Evolutionary conservation across 2,113 vertebrate species (phyloP).

Genomic region (Falco punctatus): DNA sequence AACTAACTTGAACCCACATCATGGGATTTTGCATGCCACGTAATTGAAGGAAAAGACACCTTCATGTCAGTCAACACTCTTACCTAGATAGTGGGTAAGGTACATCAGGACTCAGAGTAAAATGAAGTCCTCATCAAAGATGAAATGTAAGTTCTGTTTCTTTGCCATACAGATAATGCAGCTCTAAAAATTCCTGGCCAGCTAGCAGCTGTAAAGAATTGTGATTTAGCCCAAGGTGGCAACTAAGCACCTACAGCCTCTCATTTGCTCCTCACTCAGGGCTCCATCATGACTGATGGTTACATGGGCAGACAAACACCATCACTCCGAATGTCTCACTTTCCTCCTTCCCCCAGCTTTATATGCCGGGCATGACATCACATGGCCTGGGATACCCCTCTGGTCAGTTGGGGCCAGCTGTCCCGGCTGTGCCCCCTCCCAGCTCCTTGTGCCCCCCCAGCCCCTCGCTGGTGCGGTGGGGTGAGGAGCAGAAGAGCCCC

Average conservation of each 20-base stretch:
- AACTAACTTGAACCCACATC: not conserved
- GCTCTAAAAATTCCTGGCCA: conserved; percentile 1
- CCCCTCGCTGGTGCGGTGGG: not conserved
- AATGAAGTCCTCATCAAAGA: not conserved
- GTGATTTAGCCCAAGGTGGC: not conserved
- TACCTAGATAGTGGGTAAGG: not conserved
- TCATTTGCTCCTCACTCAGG: accelerated
- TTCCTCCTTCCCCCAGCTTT: too few relatives aligned
- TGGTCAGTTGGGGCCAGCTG: not conserved
- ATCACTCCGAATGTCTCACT: accelerated
- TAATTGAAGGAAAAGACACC: not conserved
- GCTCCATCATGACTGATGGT: too few relatives aligned
- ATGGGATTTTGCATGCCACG: not conserved
- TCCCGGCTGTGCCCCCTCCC: not conserved
- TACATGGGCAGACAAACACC: not conserved
- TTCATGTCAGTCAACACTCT: not conserved
- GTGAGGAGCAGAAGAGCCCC: not conserved
- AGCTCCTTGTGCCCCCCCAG: not conserved
- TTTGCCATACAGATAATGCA: not conserved
- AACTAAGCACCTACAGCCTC: not conserved
- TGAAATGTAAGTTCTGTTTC: not conserved
- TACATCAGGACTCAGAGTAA: not conserved
- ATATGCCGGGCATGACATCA: too few relatives aligned
- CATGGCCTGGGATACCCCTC: not conserved
- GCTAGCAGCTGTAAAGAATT: not conserved